These are phyloP conservation scores for Toxostoma redivivum DNA, from an alignment of 2,113 vertebrate species.

Conservation along the genomic window DNA sequence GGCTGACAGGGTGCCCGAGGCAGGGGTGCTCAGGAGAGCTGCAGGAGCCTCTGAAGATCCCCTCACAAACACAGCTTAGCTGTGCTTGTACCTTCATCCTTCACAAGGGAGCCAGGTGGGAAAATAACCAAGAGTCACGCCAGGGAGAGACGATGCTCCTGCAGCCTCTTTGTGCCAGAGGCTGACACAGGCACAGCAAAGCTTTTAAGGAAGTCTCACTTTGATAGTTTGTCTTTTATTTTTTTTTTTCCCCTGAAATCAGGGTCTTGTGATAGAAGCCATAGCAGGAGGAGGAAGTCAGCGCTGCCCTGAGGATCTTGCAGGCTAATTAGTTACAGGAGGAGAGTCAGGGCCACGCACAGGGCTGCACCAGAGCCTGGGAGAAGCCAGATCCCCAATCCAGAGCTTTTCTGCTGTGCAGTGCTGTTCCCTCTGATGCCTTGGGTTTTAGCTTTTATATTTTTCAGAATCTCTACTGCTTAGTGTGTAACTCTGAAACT, in stretches of 20 bases:
- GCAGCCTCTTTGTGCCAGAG: background rate
- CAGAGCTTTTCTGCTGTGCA: background rate
- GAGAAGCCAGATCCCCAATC: background rate
- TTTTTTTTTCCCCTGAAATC: background rate
- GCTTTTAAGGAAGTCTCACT: background rate
- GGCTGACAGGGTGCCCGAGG: background rate
- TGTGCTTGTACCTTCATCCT: background rate
- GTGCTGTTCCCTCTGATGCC: background rate
- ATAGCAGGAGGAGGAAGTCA: background rate
- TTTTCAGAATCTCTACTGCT: too few relatives aligned
- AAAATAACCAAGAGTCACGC: background rate
- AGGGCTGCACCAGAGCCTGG: background rate
- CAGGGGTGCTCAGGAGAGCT: background rate
- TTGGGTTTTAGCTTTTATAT: too few relatives aligned
- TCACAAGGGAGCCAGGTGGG: background rate
- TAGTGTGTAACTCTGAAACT: too few relatives aligned
- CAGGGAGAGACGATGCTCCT: background rate
- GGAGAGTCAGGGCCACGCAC: rapidly evolving
- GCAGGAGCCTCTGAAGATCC: background rate
- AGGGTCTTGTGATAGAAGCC: background rate
- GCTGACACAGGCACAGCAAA: background rate
- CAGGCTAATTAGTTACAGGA: background rate
- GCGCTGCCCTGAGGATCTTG: background rate
- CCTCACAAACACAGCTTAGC: background rate
- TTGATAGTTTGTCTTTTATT: background rate